Conservation (phyloP, 1,140 invertebrate species). For the Rhagoletis pomonella region DNA sequence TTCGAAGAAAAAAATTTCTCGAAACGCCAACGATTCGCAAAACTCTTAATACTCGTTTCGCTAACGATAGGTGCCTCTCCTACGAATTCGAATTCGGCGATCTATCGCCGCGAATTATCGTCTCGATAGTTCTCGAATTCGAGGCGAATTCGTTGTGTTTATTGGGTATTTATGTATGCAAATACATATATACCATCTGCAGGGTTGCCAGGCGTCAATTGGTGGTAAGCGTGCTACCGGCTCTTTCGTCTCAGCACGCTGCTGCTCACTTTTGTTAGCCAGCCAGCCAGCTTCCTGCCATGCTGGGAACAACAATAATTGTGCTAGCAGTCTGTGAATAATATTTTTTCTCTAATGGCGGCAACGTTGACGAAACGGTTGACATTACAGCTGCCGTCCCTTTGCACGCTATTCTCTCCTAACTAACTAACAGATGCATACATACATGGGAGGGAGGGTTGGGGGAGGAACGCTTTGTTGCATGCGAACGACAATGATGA, state of each 20-base stretch:
- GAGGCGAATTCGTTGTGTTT: no score
- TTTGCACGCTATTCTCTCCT: background rate
- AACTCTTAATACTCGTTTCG: no score
- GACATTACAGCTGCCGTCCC: constrained; percentile 20
- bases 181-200: background rate
- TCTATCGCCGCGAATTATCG: no score
- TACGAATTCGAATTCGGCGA: no score
- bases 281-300: background rate
- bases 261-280: background rate
- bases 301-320: background rate
- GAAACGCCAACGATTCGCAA: no score
- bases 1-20: no score
- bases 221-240: background rate
- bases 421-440: background rate
- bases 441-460: background rate
- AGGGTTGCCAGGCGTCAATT: background rate
- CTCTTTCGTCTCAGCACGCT: background rate
- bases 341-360: background rate
- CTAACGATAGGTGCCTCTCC: no score
- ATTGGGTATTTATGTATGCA: no score
- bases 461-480: background rate
- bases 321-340: constrained; percentile 21
- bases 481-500: constrained; percentile 48
- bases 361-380: constrained; percentile 31
- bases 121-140: no score